phyloP scores from a whole-genome alignment of 92 coral and sea anemone species.

The Zoanthus solanderi region DNA sequence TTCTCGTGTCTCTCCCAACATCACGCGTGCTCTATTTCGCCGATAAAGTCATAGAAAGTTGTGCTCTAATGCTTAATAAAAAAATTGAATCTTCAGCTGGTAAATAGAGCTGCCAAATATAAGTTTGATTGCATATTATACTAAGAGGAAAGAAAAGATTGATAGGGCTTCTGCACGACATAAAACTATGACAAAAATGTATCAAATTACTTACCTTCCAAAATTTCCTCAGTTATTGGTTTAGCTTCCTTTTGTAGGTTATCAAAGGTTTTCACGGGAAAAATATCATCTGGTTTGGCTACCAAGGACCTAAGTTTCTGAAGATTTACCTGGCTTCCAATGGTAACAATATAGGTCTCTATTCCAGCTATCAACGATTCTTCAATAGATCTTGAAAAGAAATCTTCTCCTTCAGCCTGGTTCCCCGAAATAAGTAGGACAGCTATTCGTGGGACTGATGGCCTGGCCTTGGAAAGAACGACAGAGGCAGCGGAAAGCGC shows the following conservation, averaged over 20 bases:
- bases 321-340: conserved; percentile 65
- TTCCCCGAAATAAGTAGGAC: conserved; percentile 78
- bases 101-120: no score
- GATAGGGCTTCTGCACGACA: no score
- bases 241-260: conserved; percentile 43
- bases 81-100: no score
- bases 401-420: conserved; percentile 41
- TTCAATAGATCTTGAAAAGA: conserved; percentile 64
- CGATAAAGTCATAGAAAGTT: no score
- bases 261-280: conserved; percentile 60
- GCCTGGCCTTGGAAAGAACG: conserved; percentile 57
- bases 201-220: conserved; percentile 37
- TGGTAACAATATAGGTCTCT: conserved; percentile 72
- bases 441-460: conserved; percentile 74
- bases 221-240: conserved; percentile 47
- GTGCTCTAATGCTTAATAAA: no score
- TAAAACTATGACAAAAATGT: neutral
- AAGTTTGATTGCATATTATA: no score
- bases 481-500: conserved; percentile 67
- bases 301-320: conserved; percentile 68
- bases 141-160: neutral
- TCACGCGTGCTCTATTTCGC: no score
- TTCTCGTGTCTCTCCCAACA: no score
- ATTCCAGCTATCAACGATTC: conserved; percentile 70
- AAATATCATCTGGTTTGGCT: conserved; percentile 62